Percentiles rank a stretch among this genome's conserved stretches.
phyloP scores from a whole-genome alignment of 2,113 vertebrate species.

The Cephalophus harveyi region DNA sequence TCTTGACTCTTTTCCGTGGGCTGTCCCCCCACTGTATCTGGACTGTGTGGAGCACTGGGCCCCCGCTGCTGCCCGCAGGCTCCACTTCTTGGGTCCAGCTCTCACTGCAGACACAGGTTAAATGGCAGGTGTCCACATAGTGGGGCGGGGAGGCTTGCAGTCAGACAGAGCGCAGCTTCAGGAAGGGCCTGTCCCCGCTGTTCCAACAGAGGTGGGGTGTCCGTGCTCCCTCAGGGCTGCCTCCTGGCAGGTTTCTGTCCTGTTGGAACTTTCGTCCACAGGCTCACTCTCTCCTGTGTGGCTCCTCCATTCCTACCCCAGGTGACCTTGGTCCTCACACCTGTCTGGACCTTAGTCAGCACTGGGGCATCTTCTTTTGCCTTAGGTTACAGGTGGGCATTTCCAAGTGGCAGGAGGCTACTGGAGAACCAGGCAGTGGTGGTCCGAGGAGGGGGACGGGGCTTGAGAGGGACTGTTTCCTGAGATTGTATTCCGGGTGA shows the following conservation, averaged over 20 bases:
- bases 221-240: neutral
- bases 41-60: rapidly evolving
- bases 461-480: neutral
- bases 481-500: neutral
- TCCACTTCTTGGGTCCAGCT: neutral
- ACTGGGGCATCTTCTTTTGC: too few species aligned
- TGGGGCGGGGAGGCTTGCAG: neutral
- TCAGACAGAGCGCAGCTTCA: neutral
- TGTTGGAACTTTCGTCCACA: neutral
- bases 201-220: neutral
- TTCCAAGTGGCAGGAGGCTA: neutral
- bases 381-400: neutral
- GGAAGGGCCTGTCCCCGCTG: neutral
- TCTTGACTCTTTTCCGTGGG: neutral
- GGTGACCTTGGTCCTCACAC: neutral
- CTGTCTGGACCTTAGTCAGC: neutral
- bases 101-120: neutral
- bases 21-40: neutral
- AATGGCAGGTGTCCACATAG: rapidly evolving
- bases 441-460: neutral
- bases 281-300: neutral
- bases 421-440: neutral
- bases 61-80: neutral
- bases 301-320: neutral
- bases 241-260: neutral